A percentile compares a stretch with the other conserved stretches of the same genome.
These are phyloP conservation scores for Octonoba sinensis DNA, from an alignment of 2,888 invertebrate species.

Conservation along the genomic window DNA sequence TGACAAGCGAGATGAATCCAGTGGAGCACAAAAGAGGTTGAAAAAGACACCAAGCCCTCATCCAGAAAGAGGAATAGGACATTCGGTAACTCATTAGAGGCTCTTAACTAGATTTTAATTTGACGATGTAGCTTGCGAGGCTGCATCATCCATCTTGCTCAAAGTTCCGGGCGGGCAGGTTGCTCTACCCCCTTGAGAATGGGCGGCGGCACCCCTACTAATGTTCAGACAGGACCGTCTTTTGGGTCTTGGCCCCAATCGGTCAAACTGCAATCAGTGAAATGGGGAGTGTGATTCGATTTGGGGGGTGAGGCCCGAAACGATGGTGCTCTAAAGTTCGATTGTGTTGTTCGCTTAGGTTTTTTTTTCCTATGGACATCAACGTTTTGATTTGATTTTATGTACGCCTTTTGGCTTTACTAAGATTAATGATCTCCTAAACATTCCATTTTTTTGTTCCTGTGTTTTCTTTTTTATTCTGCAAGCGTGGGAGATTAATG, in stretches of 20 bases:
- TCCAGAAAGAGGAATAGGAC: not conserved
- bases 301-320: conserved; percentile 13
- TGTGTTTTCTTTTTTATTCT: too few species aligned
- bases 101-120: conserved; percentile 57
- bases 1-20: too few species aligned
- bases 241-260: conserved; percentile 9
- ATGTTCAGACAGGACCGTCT: not conserved
- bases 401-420: too few species aligned
- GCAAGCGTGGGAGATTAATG: too few species aligned
- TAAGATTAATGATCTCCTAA: too few species aligned
- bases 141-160: conserved; percentile 52
- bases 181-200: conserved; percentile 2
- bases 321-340: too few species aligned
- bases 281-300: conserved; percentile 53
- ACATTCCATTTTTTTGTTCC: too few species aligned
- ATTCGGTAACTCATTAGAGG: conserved; percentile 33
- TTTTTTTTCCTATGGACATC: too few species aligned
- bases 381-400: too few species aligned
- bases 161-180: conserved; percentile 7
- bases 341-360: too few species aligned
- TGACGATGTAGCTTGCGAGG: conserved; percentile 25
- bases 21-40: too few species aligned
- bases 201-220: conserved; percentile 4
- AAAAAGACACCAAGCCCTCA: too few species aligned
- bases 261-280: conserved; percentile 55